Evolutionary conservation across 92 coral and sea anemone species (phyloP).

Genomic region (Meandrina meandrites): DNA sequence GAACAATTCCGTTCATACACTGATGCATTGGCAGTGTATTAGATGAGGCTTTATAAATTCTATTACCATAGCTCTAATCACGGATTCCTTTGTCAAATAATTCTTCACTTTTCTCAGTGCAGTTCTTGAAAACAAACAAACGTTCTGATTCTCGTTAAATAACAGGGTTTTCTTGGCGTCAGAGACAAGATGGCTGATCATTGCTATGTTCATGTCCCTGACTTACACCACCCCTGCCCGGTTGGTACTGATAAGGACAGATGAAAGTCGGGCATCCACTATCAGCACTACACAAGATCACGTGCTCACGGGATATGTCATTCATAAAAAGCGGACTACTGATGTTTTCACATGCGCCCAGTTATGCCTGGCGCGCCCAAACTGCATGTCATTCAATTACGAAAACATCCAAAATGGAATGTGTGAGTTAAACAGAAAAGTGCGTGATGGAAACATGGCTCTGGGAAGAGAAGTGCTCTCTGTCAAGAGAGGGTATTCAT

Average conservation of each 20-base stretch:
- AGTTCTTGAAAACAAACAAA: too few species aligned
- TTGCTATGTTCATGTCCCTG: neutral
- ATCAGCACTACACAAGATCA: constrained; percentile 47
- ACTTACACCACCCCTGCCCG: neutral
- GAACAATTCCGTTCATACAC: too few species aligned
- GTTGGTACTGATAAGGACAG: constrained; percentile 1
- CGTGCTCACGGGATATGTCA: constrained; percentile 55
- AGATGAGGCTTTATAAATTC: neutral
- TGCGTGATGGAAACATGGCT: neutral
- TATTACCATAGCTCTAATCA: neutral
- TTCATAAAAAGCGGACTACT: constrained; percentile 57
- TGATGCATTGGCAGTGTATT: too few species aligned
- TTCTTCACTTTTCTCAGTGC: neutral
- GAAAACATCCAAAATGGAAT: constrained; percentile 48
- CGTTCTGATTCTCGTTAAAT: too few species aligned
- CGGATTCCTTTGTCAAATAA: neutral
- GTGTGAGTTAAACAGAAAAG: constrained; percentile 57
- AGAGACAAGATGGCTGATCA: neutral
- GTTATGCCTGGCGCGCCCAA: constrained; percentile 52
- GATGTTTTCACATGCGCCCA: constrained; percentile 71
- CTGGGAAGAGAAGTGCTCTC: neutral
- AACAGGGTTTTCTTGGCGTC: neutral
- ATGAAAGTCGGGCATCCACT: constrained; percentile 44
- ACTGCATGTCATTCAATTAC: constrained; percentile 72
- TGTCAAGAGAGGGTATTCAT: constrained; percentile 27